Percentiles rank a stretch among this genome's conserved stretches.
Evolutionary conservation across 2,888 invertebrate genomes (phyloP).

Genomic region (Napeogenes inachia): DNA sequence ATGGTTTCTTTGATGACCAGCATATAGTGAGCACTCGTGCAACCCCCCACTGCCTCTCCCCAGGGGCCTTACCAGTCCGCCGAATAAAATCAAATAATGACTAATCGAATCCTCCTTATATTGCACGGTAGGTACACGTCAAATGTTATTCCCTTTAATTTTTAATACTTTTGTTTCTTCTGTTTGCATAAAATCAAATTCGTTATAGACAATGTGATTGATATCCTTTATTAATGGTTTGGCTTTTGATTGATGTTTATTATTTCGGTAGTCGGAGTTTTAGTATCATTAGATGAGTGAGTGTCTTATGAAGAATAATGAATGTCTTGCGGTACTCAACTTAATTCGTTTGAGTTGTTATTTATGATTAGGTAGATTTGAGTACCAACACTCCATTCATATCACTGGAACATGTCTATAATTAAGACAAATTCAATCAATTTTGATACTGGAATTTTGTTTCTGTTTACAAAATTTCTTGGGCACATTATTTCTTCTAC

Average conservation of each 20-base stretch:
- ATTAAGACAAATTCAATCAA: constrained; percentile 53
- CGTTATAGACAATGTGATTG: constrained; percentile 76
- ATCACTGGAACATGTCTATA: constrained; percentile 43
- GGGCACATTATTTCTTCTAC: constrained; percentile 33
- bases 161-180: constrained; percentile 64
- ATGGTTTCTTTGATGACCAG: constrained; percentile 70
- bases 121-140: constrained; percentile 78
- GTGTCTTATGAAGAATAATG: constrained; percentile 75
- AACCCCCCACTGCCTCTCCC: constrained; percentile 65
- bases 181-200: constrained; percentile 72
- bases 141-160: constrained; percentile 74
- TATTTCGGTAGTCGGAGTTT: constrained; percentile 76
- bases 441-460: constrained; percentile 38
- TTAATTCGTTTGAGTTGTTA: constrained; percentile 69
- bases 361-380: constrained; percentile 56
- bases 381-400: constrained; percentile 54
- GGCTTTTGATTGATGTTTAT: constrained; percentile 74
- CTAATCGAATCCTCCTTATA: constrained; percentile 75
- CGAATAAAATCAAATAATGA: constrained; percentile 78
- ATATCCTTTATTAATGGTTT: constrained; percentile 70
- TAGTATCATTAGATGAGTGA: constrained; percentile 71
- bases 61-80: constrained; percentile 64
- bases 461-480: constrained; percentile 31
- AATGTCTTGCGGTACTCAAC: constrained; percentile 66
- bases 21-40: constrained; percentile 58